phyloP scores from a whole-genome alignment of 2,888 invertebrate genomes.

The Quadriops clusia region DNA sequence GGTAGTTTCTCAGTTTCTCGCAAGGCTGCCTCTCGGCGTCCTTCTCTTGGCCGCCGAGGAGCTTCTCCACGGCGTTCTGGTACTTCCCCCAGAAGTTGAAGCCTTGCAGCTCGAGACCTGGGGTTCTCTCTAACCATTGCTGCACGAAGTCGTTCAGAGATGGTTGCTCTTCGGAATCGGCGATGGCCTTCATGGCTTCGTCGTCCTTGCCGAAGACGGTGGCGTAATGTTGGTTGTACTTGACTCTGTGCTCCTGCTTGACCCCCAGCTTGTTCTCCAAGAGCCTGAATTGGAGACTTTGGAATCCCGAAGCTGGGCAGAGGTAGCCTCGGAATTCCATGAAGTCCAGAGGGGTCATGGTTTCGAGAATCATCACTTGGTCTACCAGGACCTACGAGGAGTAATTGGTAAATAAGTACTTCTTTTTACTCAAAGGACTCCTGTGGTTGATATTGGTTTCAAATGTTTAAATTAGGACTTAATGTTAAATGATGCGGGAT shows the following conservation, averaged over 20 bases:
- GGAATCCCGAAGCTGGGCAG: conserved; percentile 94
- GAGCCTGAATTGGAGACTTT: conserved; percentile 90
- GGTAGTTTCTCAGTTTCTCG: conserved; percentile 42
- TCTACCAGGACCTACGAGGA: conserved; percentile 84
- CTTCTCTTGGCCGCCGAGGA: conserved; percentile 56
- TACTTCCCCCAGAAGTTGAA: conserved; percentile 96
- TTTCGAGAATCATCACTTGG: conserved; percentile 94
- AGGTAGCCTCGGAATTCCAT: conserved; percentile 93
- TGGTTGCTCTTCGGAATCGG: conserved; percentile 67
- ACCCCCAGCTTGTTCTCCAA: conserved; percentile 87
- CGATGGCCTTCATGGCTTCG: conserved; percentile 42
- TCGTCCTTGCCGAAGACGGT: conserved; percentile 71
- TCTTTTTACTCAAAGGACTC: no score
- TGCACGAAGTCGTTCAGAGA: conserved; percentile 79
- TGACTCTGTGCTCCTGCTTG: conserved; percentile 73
- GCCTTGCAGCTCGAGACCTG: conserved; percentile 71
- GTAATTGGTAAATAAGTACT: no score
- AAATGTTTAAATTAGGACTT: no score
- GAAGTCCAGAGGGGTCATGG: conserved; percentile 98
- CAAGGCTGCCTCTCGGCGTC: no score
- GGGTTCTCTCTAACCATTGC: conserved; percentile 89
- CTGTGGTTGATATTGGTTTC: no score
- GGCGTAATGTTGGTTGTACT: conserved; percentile 87
- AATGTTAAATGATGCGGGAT: no score
- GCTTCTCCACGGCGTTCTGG: conserved; percentile 55